Conservation (phyloP, 1,140 invertebrate species). For the Aphelenchoides fujianensis region DNA sequence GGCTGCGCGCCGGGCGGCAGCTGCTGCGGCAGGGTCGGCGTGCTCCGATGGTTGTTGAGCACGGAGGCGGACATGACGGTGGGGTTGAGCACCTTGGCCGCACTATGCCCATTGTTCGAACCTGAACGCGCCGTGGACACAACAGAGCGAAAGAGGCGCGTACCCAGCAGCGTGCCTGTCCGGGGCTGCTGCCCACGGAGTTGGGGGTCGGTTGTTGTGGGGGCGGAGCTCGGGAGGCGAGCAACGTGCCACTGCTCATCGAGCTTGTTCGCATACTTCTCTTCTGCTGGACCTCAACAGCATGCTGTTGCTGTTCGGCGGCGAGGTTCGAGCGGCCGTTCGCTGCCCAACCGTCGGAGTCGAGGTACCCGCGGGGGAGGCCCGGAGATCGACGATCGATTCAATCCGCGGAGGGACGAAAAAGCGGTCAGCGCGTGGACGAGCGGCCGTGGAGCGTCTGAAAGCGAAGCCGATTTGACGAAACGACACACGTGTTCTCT, state of each 20-base stretch:
- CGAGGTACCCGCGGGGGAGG: too few species aligned
- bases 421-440: neutral
- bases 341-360: neutral
- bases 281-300: constrained; percentile 30
- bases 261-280: constrained; percentile 31
- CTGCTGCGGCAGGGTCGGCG: constrained; percentile 18
- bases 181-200: neutral
- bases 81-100: constrained; percentile 4
- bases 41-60: neutral
- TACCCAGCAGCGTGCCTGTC: neutral
- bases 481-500: too few species aligned
- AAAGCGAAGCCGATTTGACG: too few species aligned
- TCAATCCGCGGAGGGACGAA: too few species aligned
- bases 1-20: constrained; percentile 18
- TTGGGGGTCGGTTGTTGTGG: constrained; percentile 1
- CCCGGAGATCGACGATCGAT: too few species aligned
- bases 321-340: neutral
- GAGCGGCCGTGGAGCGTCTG: neutral
- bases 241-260: constrained; percentile 33
- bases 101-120: neutral
- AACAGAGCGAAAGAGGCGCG: neutral
- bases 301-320: neutral
- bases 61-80: constrained; percentile 22
- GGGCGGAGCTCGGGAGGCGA: constrained; percentile 14
- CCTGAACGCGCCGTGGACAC: neutral